Percentiles rank a stretch among this genome's conserved stretches.
Conservation (phyloP, 2,113 vertebrate species). For the Nothobranchius furzeri region DNA sequence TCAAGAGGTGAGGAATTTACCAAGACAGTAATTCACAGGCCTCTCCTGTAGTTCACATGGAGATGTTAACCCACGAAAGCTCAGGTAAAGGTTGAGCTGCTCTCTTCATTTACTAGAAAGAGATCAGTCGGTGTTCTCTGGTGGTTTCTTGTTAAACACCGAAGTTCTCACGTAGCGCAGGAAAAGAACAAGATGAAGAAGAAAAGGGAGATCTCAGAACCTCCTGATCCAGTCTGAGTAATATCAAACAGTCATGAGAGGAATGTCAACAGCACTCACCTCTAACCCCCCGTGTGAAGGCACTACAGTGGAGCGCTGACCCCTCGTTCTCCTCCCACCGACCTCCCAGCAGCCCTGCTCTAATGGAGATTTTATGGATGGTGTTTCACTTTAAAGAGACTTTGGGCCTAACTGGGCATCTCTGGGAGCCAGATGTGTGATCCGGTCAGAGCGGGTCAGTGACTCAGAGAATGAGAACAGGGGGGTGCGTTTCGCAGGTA, state of each 20-base stretch:
- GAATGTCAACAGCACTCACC: constrained; percentile 76
- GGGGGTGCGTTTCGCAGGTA: constrained; percentile 45
- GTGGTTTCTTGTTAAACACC: constrained; percentile 54
- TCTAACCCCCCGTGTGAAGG: constrained; percentile 70
- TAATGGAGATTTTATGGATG: constrained; percentile 80
- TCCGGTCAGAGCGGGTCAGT: constrained; percentile 56
- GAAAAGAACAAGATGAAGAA: too few species aligned
- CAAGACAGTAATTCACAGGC: constrained; percentile 56
- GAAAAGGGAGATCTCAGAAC: constrained; percentile 55
- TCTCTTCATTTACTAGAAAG: constrained; percentile 70
- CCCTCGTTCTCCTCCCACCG: constrained; percentile 62
- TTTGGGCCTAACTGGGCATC: constrained; percentile 41
- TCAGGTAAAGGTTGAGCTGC: constrained; percentile 40
- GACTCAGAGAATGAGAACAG: constrained; percentile 43
- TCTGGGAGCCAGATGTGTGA: constrained; percentile 76
- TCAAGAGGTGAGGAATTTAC: constrained; percentile 73
- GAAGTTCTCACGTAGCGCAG: constrained; percentile 2
- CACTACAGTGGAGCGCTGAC: constrained; percentile 67
- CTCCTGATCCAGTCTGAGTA: constrained; percentile 65
- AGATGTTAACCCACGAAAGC: constrained; percentile 54
- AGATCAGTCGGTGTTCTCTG: constrained; percentile 70
- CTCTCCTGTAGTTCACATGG: constrained; percentile 65
- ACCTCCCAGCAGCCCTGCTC: constrained; percentile 69
- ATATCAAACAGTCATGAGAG: constrained; percentile 74
- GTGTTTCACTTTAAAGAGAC: constrained; percentile 75